These are phyloP conservation scores for Egretta garzetta DNA, from an alignment of 2,113 vertebrate genomes.

Conservation along the genomic window DNA sequence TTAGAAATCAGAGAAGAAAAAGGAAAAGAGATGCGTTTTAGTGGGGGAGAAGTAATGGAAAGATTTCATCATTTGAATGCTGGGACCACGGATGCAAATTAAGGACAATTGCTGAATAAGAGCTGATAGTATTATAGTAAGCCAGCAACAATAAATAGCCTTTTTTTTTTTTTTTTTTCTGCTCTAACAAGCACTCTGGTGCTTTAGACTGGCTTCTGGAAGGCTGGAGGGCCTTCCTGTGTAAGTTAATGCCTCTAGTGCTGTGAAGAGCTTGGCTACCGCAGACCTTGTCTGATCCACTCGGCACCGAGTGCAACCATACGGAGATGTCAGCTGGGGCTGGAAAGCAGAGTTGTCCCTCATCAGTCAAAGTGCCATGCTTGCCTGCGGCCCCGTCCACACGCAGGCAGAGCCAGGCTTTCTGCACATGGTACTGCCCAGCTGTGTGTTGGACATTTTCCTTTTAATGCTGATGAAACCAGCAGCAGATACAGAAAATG, in stretches of 20 bases:
- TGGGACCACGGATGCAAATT: not conserved
- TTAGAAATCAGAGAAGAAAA: not conserved
- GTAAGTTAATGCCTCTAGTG: not conserved
- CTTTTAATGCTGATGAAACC: not conserved
- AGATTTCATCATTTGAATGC: not conserved
- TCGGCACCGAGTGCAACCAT: not conserved
- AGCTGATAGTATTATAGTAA: not conserved
- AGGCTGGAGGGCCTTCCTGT: not conserved
- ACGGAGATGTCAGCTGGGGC: no score
- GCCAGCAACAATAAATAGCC: not conserved
- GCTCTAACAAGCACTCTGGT: not conserved
- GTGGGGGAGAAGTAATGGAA: not conserved
- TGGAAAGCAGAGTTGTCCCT: not conserved
- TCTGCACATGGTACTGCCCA: not conserved
- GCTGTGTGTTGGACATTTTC: not conserved
- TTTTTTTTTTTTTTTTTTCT: not conserved
- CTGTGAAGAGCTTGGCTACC: not conserved
- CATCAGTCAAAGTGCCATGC: not conserved
- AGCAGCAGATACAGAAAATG: not conserved
- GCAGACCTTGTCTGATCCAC: not conserved
- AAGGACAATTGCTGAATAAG: not conserved
- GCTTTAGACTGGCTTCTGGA: not conserved
- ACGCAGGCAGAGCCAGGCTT: not conserved
- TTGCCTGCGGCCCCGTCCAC: no score
- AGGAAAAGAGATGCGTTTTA: not conserved